phyloP scores from a whole-genome alignment of 2,888 invertebrate species.

The Lasioglossum lativentre region DNA sequence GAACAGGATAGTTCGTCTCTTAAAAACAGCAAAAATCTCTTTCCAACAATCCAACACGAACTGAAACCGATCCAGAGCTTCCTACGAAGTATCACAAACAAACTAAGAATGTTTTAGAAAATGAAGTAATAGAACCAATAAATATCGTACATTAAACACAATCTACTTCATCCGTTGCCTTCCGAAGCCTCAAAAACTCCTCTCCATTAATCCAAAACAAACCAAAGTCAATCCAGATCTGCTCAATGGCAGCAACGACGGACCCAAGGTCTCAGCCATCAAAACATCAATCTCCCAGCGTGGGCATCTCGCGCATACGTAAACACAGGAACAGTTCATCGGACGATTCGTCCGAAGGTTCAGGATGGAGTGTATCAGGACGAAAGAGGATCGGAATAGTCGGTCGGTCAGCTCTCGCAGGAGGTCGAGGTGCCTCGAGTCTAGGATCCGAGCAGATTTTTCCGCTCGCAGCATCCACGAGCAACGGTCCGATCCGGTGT shows the following conservation, averaged over 20 bases:
- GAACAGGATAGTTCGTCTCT: not conserved
- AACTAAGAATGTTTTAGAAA: not conserved
- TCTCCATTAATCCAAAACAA: not conserved
- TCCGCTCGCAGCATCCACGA: conserved; percentile 75
- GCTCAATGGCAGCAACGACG: not conserved
- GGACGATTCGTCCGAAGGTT: conserved; percentile 22
- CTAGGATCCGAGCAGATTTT: conserved; percentile 77
- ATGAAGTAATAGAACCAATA: not conserved
- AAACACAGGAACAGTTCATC: conserved; percentile 49
- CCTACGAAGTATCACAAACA: not conserved
- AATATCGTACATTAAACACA: not conserved
- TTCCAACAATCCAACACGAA: not conserved
- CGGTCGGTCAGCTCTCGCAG: conserved; percentile 46
- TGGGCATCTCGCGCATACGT: conserved; percentile 7
- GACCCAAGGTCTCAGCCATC: not conserved
- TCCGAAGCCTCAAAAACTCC: not conserved
- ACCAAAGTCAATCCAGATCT: not conserved
- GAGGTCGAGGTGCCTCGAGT: conserved; percentile 69
- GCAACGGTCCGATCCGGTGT: conserved; percentile 67
- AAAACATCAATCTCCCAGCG: not conserved
- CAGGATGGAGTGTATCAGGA: not conserved
- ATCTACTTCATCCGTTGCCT: not conserved
- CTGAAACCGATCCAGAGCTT: too few relatives aligned
- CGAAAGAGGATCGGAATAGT: conserved; percentile 44
- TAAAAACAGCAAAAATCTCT: too few relatives aligned